A percentile compares a stretch with the other conserved stretches of the same genome.
Conservation (phyloP, 2,113 vertebrate genomes). For the Bubalus kerabau region DNA sequence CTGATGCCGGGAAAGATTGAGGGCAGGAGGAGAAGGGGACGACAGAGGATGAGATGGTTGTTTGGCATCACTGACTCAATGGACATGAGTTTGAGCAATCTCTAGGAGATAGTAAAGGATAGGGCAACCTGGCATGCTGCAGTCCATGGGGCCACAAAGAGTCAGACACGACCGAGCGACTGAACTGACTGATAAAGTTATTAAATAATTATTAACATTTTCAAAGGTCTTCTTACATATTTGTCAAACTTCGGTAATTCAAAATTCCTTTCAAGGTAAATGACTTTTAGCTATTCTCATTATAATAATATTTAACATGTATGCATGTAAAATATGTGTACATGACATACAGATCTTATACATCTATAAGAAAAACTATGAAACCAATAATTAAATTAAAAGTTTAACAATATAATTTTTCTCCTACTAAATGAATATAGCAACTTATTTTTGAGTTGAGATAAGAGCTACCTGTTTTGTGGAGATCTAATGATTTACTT, state of each 20-base stretch:
- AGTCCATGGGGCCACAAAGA: neutral
- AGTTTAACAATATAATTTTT: neutral
- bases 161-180: accelerated
- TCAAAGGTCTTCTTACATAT: neutral
- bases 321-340: neutral
- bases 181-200: neutral
- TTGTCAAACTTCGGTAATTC: neutral
- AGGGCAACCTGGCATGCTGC: neutral
- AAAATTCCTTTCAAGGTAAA: neutral
- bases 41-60: neutral
- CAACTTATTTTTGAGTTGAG: neutral
- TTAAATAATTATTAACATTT: neutral
- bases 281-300: neutral
- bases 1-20: neutral
- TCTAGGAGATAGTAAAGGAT: neutral
- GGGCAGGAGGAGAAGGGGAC: neutral
- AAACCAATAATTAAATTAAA: neutral
- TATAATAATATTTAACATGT: neutral
- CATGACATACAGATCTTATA: neutral
- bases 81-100: neutral
- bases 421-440: neutral
- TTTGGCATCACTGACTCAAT: neutral
- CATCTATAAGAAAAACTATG: neutral
- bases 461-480: neutral
- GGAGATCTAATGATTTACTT: neutral